Evolutionary conservation across 2,113 vertebrate genomes (phyloP), one percentile per base, ranked within the genome.

Genomic region (Prionailurus viverrinus): DNA sequence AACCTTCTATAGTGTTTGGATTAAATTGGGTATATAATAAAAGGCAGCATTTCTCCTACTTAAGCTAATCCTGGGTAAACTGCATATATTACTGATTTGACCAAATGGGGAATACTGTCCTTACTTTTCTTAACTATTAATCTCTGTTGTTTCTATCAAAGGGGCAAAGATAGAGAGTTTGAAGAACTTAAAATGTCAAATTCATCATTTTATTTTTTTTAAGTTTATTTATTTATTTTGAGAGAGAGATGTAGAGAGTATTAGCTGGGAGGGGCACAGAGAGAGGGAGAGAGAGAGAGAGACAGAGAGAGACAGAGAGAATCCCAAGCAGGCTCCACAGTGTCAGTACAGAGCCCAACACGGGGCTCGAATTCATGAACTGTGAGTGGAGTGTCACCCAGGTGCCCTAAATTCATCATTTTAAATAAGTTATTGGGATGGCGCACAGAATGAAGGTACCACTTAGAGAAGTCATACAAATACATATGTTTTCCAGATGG

Each of bases 111-210:
- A 84, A 31, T 0, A 36, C 2, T 18, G 4, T n/a, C 18, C 6
- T 33, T 68, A 92, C 3, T 68, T 85, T 33, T 27, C n/a, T 90
- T 94, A 73, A 92, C 41, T 79, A 90, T 61, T 95, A 33, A 93
- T 66, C 41, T 74, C 55, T 85, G 36, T 7, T 90, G 0, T 66
- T 87, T 89, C 23, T n/a, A 92, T 53, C 1, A 66, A 95, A 95
- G 6, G 1, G 18, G 3, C 12, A 82, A 94, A 45, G 21, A 78
- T 39, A 33, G 89, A 95, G 29, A 39, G 5, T 29, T 85, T 95
- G 45, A 95, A 53, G 51, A 25, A 1, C 19, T 93, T 95, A 9
- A 14, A 80, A 45, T 79, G 71, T 95, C 45, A 95, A 95, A 73
- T 45, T 80, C 16, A 39, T 33, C 39, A 85, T 48, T 96, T 95